Base-by-base conservation (phyloP, 2,888 invertebrate genomes). In the Eumacrocentrus americanus region DNA sequence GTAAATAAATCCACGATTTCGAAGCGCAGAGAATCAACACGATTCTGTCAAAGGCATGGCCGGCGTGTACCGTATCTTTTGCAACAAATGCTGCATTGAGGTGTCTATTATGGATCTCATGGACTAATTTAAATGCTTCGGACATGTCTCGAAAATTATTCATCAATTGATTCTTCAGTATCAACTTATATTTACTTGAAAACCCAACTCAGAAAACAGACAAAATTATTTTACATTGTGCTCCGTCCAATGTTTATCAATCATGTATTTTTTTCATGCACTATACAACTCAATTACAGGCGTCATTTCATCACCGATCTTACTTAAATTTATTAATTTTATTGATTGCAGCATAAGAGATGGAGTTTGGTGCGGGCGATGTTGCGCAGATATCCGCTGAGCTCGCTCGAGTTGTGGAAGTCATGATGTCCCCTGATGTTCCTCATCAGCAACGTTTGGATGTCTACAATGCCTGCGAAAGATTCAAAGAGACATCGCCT, bases 401-500 rank as follows among this genome's bases (percentile, higher is more conserved):
- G 79, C 83, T 94, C 69, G 91, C 91, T 58, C 85, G 89, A 58
- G 92, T 92, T 47, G 90, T 94, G 35, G 92, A 93, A 74, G 83
- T 92, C 12, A 92, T 92, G 61, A 89, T 94, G 86, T 89, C 91
- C 74, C 89, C 92, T n/a, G 83, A 86, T 61, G 89, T 91, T 34
- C 84, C 89, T 11, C 92, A 91, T 66, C 87, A 89, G 62, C 88
- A 90, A 63, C 86, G 94, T 52, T 85, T 88, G 65, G 92, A 92
- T 76, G 92, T 94, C 1, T 93, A 93, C 75, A 91, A 89, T 81
- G 91, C 91, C 23, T 92, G 92, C 75, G 92, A 93, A 80, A 87
- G 86, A 71, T 93, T 93, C 75, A 92, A 92, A 78, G 92, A 92
- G 73, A 90, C 89, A 29, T 95, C 95, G 0, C 93, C 94, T 7